A percentile compares a stretch with the other conserved stretches of the same genome.
phyloP scores from a whole-genome alignment of 2,888 invertebrate genomes.

The Ophraella communa region DNA sequence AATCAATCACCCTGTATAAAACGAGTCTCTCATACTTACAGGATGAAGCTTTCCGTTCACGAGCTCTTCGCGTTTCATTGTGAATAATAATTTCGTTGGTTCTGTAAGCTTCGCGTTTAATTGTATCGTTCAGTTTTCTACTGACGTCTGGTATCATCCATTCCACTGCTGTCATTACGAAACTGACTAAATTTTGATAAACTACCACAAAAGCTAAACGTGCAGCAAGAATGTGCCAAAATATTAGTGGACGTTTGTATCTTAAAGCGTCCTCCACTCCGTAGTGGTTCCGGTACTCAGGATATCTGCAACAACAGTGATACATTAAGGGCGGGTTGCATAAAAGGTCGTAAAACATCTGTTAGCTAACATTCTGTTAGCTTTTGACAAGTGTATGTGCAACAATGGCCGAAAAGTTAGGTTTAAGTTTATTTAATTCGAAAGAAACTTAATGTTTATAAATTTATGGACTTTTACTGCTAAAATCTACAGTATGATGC shows the following conservation, averaged over 20 bases:
- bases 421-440: no score
- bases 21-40: conserved; percentile 31
- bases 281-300: conserved; percentile 72
- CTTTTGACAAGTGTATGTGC: no score
- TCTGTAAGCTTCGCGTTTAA: conserved; percentile 74
- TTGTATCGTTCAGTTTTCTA: conserved; percentile 71
- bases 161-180: conserved; percentile 73
- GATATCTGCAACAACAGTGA: conserved; percentile 64
- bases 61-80: conserved; percentile 68
- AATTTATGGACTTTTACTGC: no score
- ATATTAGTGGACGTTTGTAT: conserved; percentile 70
- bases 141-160: conserved; percentile 83
- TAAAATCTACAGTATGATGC: no score
- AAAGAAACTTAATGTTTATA: no score
- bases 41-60: conserved; percentile 34
- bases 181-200: conserved; percentile 80
- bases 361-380: no score
- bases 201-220: conserved; percentile 77
- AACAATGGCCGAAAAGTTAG: no score
- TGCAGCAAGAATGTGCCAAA: conserved; percentile 78
- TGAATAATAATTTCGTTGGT: conserved; percentile 77
- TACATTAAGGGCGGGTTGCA: no score
- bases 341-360: no score
- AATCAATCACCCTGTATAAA: no score
- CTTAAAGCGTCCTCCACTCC: conserved; percentile 60